A percentile compares a stretch with the other conserved stretches of the same genome.
Evolutionary conservation across 2,888 invertebrate genomes (phyloP).

Genomic region (Patella pellucida): DNA sequence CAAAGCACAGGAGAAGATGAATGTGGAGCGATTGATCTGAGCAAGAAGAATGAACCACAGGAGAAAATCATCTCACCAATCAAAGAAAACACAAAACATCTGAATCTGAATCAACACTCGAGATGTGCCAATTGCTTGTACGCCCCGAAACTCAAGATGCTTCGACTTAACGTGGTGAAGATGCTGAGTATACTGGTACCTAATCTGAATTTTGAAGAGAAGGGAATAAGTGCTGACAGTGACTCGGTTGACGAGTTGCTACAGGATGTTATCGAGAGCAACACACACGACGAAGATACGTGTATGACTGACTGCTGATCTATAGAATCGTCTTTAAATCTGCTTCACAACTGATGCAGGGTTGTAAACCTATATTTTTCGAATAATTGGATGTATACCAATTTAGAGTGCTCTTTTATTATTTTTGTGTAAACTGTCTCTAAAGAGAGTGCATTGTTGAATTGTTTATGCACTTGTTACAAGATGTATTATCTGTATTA

Average conservation of each 20-base stretch:
- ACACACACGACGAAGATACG: conserved; percentile 60
- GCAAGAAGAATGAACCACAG: conserved; percentile 45
- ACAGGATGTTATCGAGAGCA: conserved; percentile 69
- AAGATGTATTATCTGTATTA: too few species aligned
- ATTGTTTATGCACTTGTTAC: conserved; percentile 20
- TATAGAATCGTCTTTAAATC: not conserved
- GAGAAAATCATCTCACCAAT: not conserved
- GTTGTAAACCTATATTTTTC: not conserved
- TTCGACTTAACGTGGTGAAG: conserved; percentile 66
- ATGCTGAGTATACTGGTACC: conserved; percentile 70
- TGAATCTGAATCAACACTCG: conserved; percentile 19
- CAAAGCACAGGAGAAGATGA: conserved; percentile 38
- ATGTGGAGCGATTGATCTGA: conserved; percentile 60
- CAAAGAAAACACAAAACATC: not conserved
- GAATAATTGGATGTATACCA: not conserved
- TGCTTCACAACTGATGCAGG: conserved; percentile 7
- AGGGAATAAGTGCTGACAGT: conserved; percentile 66
- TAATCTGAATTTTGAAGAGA: conserved; percentile 67
- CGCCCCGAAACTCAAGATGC: conserved; percentile 59
- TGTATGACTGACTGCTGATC: too few species aligned
- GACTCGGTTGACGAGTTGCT: conserved; percentile 69
- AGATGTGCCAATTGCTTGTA: conserved; percentile 58
- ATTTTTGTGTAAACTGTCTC: conserved; percentile 23
- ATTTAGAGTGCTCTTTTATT: conserved; percentile 17
- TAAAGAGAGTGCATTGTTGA: conserved; percentile 21